Base-by-base conservation (phyloP, 2,888 invertebrate genomes). In the Drosophila limbata region DNA sequence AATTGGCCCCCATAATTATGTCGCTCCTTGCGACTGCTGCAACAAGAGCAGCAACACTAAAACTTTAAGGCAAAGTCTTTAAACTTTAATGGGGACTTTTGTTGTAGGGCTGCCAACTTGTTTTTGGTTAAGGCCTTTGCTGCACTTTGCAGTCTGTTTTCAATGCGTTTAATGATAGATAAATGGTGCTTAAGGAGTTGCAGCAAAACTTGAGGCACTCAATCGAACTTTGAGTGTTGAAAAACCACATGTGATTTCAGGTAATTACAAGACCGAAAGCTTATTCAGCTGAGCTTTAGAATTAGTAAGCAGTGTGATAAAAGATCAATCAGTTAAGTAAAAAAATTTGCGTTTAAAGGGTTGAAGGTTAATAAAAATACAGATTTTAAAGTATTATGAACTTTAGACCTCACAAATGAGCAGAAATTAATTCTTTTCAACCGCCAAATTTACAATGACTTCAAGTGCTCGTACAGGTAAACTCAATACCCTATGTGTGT, bases 1-100 rank as follows among this genome's bases (percentile, higher is more conserved):
- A 73, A 83, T 80, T 76, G 71, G 57, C 40, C 55, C 35, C 44
- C 59, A 80, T 80, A 76, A 80, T 70, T 76, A 76, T 76, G 62
- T 40, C 45, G 76, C 63, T 55, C 79, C 6, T 25, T 17, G 28
- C 35, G 33, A 17, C 52, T 53, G 28, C 55, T 48, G 35, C 47
- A 62, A 25, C 50, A 70, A 25, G 13, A 52, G 35, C 47, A 61
- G 37, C 48, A 60, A 1, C 37, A 10, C 15, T 31, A 15, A 45
- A 48, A 45, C 57, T 65, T 76, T 75, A 65, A 79, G 19, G 42
- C 48, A 25, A 40, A 61, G 15, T 39, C 60, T 75, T 75, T 63
- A 63, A 47, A 15, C 35, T 37, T 35, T 11, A 31, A 4, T 4
- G 5, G 13, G 10, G 11, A 15, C 21, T 52, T 35, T 10, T 21